Conservation (phyloP, 2,113 vertebrate genomes). For the Siphamia tubifer region DNA sequence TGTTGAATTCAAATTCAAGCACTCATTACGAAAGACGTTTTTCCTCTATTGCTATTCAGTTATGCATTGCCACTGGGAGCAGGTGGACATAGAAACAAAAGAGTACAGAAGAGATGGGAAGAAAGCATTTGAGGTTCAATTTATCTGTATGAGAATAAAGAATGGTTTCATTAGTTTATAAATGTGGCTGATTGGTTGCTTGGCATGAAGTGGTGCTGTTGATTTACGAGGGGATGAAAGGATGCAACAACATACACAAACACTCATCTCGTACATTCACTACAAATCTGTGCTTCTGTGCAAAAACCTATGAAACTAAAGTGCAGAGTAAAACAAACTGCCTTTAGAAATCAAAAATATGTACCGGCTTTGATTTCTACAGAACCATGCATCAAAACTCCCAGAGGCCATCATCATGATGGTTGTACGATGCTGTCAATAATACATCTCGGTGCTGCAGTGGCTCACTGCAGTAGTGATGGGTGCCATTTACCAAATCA, state of each 20-base stretch:
- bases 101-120: conserved; percentile 23
- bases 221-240: conserved; percentile 37
- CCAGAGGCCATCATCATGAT: conserved; percentile 15
- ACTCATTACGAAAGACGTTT: conserved; percentile 66
- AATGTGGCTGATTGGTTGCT: conserved; percentile 49
- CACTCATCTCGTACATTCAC: neutral
- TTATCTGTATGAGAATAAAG: conserved; percentile 42
- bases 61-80: conserved; percentile 40
- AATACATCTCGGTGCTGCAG: neutral
- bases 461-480: too few relatives aligned
- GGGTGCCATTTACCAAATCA: too few relatives aligned
- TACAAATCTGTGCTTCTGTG: neutral
- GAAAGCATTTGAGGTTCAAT: conserved; percentile 34
- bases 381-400: conserved; percentile 1
- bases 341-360: conserved; percentile 3
- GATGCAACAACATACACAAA: neutral
- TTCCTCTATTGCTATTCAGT: conserved; percentile 53
- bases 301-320: neutral
- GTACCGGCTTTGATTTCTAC: conserved; percentile 10
- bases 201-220: conserved; percentile 20
- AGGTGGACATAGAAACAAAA: conserved; percentile 33
- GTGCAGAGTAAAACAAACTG: neutral
- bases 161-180: conserved; percentile 57
- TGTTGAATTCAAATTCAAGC: conserved; percentile 44
- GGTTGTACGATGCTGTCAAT: conserved; percentile 9